Evolutionary conservation across 1,140 invertebrate species (phyloP), one percentile per base, ranked within the genome.

Genomic region (Drosophila sechellia): DNA sequence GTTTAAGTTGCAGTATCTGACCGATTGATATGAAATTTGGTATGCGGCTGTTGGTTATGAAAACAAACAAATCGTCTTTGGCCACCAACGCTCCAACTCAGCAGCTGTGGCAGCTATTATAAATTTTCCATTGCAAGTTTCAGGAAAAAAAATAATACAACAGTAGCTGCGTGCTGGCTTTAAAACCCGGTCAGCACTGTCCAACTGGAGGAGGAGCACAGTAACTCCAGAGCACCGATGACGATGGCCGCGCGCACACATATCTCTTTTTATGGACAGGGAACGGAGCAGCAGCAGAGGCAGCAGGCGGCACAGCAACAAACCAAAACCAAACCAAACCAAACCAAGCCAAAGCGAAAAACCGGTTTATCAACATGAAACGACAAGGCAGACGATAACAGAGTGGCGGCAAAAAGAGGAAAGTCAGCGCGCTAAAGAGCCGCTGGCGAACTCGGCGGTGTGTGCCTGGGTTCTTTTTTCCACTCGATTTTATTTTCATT

Each of bases 341-440:
- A 74, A 81, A 42, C 75, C 75, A 63, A 76, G 64, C 53, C 58
- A 56, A 75, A 52, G 45, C 22, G 15, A 50, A 66, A 87, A 89
- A 85, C 84, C 84, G 84, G 84, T 89, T 89, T 89, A 89, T 84
- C 84, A 84, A 84, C 72, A 83, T 61, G 48, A 54, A 77, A 45
- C 34, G 63, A 74, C 20, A 22, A 22, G 40, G 59, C 60, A 72
- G 69, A 86, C 79, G 84, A 89, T 89, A 86, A 87, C 77, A 89
- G 79, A 57, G 58, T 17, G 42, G 48, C 34, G 35, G 55, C 15
- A 63, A 25, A 25, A 22, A 45, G 54, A 52, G 55, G 59, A 61
- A 63, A 63, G 59, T 63, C 59, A 57, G 59, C 55, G 59, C 55
- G 59, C 59, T 59, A 63, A 63, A 63, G 59, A 72, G 60, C 54